A percentile compares a stretch with the other conserved stretches of the same genome.
Conservation (phyloP, 1,140 invertebrate species). For the Eubasilissa regina region DNA sequence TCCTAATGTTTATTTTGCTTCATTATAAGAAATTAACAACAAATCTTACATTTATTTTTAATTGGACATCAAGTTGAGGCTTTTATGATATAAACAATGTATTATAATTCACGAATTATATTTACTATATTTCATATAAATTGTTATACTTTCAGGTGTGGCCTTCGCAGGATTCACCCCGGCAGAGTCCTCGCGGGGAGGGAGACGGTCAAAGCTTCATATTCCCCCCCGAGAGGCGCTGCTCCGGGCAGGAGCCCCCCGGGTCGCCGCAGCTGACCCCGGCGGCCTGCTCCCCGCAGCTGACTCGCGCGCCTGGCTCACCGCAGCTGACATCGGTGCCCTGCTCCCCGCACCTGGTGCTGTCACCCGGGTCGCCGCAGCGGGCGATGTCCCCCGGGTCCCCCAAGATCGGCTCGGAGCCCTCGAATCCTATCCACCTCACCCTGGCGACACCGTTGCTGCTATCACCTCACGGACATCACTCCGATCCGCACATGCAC, state of each 20-base stretch:
- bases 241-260: slow-evolving; percentile 63
- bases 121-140: too few species aligned
- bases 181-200: slow-evolving; percentile 79
- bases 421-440: not conserved
- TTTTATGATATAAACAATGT: too few species aligned
- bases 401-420: not conserved
- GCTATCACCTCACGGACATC: not conserved
- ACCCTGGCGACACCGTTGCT: slow-evolving; percentile 39
- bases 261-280: slow-evolving; percentile 54
- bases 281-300: slow-evolving; percentile 36
- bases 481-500: slow-evolving; percentile 62
- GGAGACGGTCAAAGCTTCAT: slow-evolving; percentile 80
- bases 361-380: slow-evolving; percentile 77
- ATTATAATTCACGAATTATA: too few species aligned
- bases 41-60: too few species aligned
- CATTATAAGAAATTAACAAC: too few species aligned
- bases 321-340: slow-evolving; percentile 62
- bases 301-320: slow-evolving; percentile 17
- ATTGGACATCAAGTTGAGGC: too few species aligned
- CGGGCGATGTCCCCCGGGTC: slow-evolving; percentile 62
- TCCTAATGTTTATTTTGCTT: too few species aligned
- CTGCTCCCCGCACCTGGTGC: slow-evolving; percentile 55
- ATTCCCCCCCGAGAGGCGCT: slow-evolving; percentile 73
- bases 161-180: slow-evolving; percentile 77
- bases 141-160: slow-evolving; percentile 65